Evolutionary conservation across 2,888 invertebrate genomes (phyloP), one percentile per base, ranked within the genome.

Genomic region (Geophilus truncorum): DNA sequence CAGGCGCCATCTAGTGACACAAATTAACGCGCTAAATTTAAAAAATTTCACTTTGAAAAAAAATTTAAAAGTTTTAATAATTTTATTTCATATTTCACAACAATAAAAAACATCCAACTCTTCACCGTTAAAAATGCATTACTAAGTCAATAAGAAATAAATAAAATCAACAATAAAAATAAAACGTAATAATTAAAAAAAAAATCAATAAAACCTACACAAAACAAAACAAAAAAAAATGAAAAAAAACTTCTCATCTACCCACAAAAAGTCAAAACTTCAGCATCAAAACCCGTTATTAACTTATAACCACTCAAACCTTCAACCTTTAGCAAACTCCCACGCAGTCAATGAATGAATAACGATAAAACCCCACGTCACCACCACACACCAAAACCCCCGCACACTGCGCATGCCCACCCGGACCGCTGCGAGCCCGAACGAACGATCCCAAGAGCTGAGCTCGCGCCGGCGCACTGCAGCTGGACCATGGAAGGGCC

Each of bases 401-500:
- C 40, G 10, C 40, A 4, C n/a, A 51, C 7, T 70, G 70, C 70
- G 70, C 70, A 23, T 70, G 70, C 3, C 23, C 21, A 62, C 40
- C 40, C 40, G 6, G 21, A 1, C n/a, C 10, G 70, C 0, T 0
- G 23, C 62, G 23, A 62, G 5, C 21, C 70, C 28, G 4, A 51
- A 18, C 28, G 70, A 28, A 70, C 70, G 51, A 51, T 51, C 51
- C 51, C 51, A 51, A 51, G 28, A 70, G 70, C 70, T 0, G 62
- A 70, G 70, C 10, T 10, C 70, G 70, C 70, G 70, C 70, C 70
- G 70, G 70, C 70, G 70, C 70, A 70, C 70, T 70, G 12, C 9
- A 70, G 70, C 70, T 28, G 70, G 70, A 70, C 70, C 28, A 70
- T 70, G 70, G 25, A 70, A 10, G 70, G 70, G 70, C 70, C 70